Evolutionary conservation across 2,113 vertebrate species (phyloP).

Genomic region (Mustela nigripes): DNA sequence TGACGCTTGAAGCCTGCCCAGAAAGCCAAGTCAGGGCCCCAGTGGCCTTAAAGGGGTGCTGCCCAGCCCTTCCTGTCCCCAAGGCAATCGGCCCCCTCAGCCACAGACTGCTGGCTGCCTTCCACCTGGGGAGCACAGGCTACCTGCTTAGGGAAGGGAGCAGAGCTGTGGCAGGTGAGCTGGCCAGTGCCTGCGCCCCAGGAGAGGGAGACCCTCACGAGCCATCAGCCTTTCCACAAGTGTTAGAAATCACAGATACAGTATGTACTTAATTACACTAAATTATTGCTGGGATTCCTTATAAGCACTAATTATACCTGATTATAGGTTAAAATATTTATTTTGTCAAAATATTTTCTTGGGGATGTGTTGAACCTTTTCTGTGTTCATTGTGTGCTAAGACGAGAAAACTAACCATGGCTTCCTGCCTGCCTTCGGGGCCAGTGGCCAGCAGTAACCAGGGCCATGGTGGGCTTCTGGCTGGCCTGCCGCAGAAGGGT

Average conservation of each 20-base stretch:
- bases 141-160: not conserved
- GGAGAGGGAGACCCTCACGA: not conserved
- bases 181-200: not conserved
- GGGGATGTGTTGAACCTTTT: slow-evolving; percentile 81
- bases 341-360: slow-evolving; percentile 85
- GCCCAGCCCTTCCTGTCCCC: not conserved
- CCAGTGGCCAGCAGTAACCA: not conserved
- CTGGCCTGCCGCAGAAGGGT: not conserved
- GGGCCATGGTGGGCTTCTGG: slow-evolving; percentile 40
- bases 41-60: not conserved
- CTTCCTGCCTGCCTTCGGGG: slow-evolving; percentile 69
- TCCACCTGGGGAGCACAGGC: not conserved
- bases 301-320: slow-evolving; percentile 82
- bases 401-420: slow-evolving; percentile 80
- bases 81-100: not conserved
- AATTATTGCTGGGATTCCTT: slow-evolving; percentile 82
- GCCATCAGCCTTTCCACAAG: slow-evolving; percentile 36
- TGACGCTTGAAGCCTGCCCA: not conserved
- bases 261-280: slow-evolving; percentile 83
- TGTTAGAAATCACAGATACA: slow-evolving; percentile 82
- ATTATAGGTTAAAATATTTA: slow-evolving; percentile 88
- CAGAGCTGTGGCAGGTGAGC: not conserved
- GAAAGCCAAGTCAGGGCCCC: not conserved
- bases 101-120: not conserved
- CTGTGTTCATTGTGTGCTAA: slow-evolving; percentile 78